Conservation (phyloP, 2,113 vertebrate species). For the Taxidea taxus region DNA sequence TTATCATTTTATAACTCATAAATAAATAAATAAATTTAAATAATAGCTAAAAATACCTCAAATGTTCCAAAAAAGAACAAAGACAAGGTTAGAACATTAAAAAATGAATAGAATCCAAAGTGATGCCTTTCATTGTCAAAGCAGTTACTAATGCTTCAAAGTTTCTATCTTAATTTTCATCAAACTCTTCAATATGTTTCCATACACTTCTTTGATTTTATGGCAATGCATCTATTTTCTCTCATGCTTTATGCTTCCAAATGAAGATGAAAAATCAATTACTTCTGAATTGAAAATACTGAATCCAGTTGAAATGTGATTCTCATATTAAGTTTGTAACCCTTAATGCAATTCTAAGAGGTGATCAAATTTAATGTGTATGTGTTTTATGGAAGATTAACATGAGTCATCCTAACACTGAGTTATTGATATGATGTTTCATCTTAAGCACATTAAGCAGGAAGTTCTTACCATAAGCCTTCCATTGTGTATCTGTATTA, state of each 20-base stretch:
- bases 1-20: neutral
- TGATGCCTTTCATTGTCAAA: neutral
- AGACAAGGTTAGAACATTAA: neutral
- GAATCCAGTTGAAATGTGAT: neutral
- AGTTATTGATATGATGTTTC: neutral
- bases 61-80: neutral
- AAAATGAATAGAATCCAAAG: neutral
- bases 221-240: neutral
- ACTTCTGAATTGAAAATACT: conserved; percentile 29
- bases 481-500: neutral
- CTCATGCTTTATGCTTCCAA: conserved; percentile 6
- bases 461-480: neutral
- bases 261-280: conserved; percentile 45
- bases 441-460: neutral
- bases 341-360: neutral
- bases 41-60: neutral
- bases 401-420: neutral
- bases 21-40: neutral
- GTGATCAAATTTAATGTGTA: conserved; percentile 8
- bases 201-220: neutral
- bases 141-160: neutral
- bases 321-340: neutral
- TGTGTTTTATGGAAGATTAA: neutral
- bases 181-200: neutral
- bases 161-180: neutral